phyloP scores from a whole-genome alignment of 2,113 vertebrate genomes.

The Ochotona princeps region DNA sequence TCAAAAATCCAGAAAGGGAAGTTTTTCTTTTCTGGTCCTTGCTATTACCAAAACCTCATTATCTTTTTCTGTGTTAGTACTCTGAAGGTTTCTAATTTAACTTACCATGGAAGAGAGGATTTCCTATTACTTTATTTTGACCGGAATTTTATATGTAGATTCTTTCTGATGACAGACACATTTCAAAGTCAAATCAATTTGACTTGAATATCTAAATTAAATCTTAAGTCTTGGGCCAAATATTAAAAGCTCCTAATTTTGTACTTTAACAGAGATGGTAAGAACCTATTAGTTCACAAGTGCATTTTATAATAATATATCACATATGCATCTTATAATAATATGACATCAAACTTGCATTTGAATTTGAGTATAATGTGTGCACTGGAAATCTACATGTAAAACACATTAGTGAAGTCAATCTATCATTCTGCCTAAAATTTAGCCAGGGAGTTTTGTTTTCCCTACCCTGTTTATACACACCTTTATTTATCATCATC shows the following conservation, averaged over 20 bases:
- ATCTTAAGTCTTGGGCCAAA: slow-evolving; percentile 15
- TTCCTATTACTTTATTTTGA: slow-evolving; percentile 73
- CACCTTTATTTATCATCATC: neutral
- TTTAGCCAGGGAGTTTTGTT: neutral
- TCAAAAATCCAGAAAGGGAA: neutral
- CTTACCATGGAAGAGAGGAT: slow-evolving; percentile 60
- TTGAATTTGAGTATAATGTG: neutral
- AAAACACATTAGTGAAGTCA: neutral
- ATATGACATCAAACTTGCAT: neutral
- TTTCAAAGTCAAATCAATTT: slow-evolving; percentile 73
- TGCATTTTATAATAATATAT: neutral
- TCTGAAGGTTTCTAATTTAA: slow-evolving; percentile 65
- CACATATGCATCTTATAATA: neutral
- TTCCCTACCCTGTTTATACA: neutral
- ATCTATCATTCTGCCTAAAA: slow-evolving; percentile 11
- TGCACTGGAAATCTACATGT: neutral
- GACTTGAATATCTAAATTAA: slow-evolving; percentile 63
- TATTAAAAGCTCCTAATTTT: slow-evolving; percentile 36
- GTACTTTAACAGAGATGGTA: neutral
- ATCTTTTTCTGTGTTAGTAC: slow-evolving; percentile 43
- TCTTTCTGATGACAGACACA: slow-evolving; percentile 28
- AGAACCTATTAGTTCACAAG: slow-evolving; percentile 11
- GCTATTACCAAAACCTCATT: slow-evolving; percentile 58
- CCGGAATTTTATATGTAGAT: slow-evolving; percentile 59
- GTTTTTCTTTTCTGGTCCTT: neutral